Conservation (phyloP, 2,797 vertebrate genomes). For the Pangasius sanitwongsei region DNA sequence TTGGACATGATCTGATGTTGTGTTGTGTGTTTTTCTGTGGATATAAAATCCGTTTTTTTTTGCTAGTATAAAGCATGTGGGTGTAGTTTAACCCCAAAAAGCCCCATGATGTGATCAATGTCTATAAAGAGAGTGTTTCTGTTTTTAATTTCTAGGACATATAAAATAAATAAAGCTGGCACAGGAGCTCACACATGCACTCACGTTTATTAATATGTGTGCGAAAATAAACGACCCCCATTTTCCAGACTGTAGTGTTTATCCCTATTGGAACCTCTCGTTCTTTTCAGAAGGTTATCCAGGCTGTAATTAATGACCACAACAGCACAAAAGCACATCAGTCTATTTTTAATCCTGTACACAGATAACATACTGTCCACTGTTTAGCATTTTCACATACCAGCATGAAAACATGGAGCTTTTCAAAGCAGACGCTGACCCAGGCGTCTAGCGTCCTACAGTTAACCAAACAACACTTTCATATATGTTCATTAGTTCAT, state of each 20-base stretch:
- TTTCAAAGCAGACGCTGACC: neutral
- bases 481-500: neutral
- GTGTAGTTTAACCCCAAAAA: slow-evolving; percentile 1
- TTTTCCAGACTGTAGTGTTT: neutral
- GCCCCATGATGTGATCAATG: neutral
- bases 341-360: neutral
- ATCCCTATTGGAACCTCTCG: neutral
- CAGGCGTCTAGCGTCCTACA: neutral
- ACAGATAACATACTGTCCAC: neutral
- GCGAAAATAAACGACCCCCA: neutral
- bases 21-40: neutral
- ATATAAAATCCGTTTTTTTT: neutral
- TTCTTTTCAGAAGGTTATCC: slow-evolving; percentile 4
- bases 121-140: slow-evolving; percentile 4
- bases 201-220: neutral
- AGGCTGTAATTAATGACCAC: neutral
- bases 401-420: neutral
- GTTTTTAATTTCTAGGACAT: neutral
- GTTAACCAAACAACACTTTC: neutral
- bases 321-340: neutral
- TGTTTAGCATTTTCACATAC: neutral
- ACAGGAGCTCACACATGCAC: neutral
- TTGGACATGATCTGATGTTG: neutral
- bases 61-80: neutral
- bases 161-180: slow-evolving; percentile 21